Percentiles rank a stretch among this genome's conserved stretches.
These are phyloP conservation scores for Nettapus auritus DNA, from an alignment of 2,113 vertebrate genomes.

Conservation along the genomic window DNA sequence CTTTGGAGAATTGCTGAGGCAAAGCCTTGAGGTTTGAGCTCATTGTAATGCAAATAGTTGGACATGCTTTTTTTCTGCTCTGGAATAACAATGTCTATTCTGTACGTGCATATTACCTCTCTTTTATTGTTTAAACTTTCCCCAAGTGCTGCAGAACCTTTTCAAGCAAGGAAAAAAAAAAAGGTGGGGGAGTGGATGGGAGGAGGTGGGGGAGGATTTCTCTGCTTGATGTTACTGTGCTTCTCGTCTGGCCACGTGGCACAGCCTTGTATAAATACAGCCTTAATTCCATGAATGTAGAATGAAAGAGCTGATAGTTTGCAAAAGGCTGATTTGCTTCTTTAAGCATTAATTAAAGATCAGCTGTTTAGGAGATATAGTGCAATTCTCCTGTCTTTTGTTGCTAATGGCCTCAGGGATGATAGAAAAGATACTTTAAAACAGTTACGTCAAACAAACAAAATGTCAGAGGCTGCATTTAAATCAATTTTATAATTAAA, in stretches of 20 bases:
- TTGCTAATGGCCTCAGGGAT: not conserved
- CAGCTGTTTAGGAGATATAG: not conserved
- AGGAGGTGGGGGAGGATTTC: rapidly evolving
- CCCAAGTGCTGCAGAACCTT: not conserved
- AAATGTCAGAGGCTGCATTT: not conserved
- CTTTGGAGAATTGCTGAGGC: not conserved
- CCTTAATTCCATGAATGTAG: not conserved
- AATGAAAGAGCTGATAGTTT: not conserved
- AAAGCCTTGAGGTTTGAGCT: not conserved
- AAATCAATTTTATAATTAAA: not conserved
- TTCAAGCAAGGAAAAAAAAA: not conserved
- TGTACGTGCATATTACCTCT: not conserved
- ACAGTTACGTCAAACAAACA: rapidly evolving
- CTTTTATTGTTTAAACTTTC: not conserved
- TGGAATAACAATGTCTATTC: not conserved
- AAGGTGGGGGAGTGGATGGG: too few relatives aligned
- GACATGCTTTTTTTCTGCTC: not conserved
- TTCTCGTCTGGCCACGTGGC: not conserved
- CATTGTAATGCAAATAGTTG: not conserved
- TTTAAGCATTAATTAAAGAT: not conserved
- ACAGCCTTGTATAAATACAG: not conserved
- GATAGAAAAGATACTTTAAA: not conserved
- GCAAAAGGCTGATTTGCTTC: not conserved
- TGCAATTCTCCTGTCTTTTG: not conserved
- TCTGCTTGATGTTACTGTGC: not conserved